phyloP scores from a whole-genome alignment of 2,888 invertebrate genomes.

The Xiphydria camelus region DNA sequence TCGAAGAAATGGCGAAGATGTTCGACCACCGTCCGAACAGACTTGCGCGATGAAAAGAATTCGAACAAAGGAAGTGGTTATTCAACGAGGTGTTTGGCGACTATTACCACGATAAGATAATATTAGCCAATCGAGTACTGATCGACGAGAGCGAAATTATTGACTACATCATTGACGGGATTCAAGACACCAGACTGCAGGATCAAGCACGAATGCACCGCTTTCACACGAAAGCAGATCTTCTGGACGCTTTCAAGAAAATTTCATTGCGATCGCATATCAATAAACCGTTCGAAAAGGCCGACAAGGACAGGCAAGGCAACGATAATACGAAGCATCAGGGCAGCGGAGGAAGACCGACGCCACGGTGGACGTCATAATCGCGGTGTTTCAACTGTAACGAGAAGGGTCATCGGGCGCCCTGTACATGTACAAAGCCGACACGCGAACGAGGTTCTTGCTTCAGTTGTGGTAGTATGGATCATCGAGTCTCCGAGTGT shows the following conservation, averaged over 20 bases:
- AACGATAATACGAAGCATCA: no score
- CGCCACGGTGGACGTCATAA: no score
- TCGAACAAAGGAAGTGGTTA: background rate
- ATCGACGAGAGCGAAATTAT: background rate
- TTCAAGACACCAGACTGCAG: constrained; percentile 19
- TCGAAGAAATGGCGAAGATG: background rate
- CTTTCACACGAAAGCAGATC: constrained; percentile 12
- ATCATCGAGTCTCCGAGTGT: constrained; percentile 5
- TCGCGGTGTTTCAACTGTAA: constrained; percentile 12
- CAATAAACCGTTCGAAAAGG: constrained; percentile 6
- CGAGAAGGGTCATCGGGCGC: constrained; percentile 5
- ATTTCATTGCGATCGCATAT: constrained; percentile 8
- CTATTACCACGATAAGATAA: constrained; percentile 1
- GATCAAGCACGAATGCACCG: constrained; percentile 25
- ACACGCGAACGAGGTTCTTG: constrained; percentile 9
- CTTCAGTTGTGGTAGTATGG: constrained; percentile 7
- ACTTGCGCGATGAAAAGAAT: background rate
- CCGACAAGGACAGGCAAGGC: no score
- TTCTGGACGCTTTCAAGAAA: constrained; percentile 23
- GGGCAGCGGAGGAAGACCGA: no score
- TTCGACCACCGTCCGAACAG: background rate
- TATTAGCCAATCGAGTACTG: constrained; percentile 1
- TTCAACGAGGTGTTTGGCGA: background rate
- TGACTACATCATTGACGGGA: constrained; percentile 23
- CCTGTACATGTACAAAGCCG: background rate